Evolutionary conservation across 2,113 vertebrate genomes (phyloP), one percentile per base, ranked within the genome.

Genomic region (Rallus limicola): DNA sequence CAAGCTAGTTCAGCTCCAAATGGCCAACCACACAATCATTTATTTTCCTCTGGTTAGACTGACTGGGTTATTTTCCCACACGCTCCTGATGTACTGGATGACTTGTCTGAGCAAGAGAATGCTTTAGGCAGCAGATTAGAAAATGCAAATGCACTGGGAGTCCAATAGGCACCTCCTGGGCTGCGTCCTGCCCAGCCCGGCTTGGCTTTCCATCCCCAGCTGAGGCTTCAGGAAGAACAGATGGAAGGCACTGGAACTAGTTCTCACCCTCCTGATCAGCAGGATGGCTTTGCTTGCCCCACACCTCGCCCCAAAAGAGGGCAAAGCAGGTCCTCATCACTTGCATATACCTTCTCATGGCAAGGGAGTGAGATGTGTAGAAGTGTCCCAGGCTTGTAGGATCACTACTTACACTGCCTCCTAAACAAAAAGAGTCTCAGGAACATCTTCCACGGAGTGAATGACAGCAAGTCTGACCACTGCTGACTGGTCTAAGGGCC

Each of bases 81-180:
- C 33, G 18, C 90, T 95, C 95, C 90, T 69, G 85, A 48, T 81
- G 89, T 79, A 94, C 95, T 24, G 77, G 92, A 63, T 17, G 77
- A 93, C 98, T 97, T 98, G 97, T 95, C 97, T 97, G 94, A 97
- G 80, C 98, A 98, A 90, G 93, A 94, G 77, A 97, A 94, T 82
- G 58, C 96, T 96, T 86, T 80, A 95, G 90, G 97, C 97, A 96
- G 96, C 92, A 98, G 95, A 97, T 96, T 72, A 97, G 97, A 91
- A 97, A 97, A 95, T 42, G 95, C 48, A 97, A 97, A 95, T 72
- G 74, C 10, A 13, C 82, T 85, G 46, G 59, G 93, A 95, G 87
- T 82, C 92, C 94, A 94, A 90, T 40, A 97, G 88, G 93, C 63
- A 88, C 42, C 70, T 89, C 34, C 46, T 60, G 84, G 67, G 69